phyloP scores from a whole-genome alignment of 2,113 vertebrate genomes.

The Copsychus sechellarum region DNA sequence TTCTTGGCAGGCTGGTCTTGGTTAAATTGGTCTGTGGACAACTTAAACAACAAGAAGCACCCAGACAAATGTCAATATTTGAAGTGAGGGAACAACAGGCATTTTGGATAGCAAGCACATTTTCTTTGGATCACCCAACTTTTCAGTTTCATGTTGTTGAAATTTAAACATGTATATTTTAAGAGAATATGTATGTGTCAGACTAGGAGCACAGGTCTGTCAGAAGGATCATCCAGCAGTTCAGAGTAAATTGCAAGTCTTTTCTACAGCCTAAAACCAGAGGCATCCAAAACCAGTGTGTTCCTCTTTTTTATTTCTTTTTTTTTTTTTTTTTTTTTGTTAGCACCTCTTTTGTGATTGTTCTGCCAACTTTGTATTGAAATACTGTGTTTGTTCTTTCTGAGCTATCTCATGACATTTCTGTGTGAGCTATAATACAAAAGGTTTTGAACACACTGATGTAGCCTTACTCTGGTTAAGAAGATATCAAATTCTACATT shows the following conservation, averaged over 20 bases:
- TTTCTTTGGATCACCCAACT: slow-evolving; percentile 71
- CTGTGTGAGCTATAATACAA: not conserved
- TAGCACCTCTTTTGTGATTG: not conserved
- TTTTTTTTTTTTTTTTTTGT: not conserved
- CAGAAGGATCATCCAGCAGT: not conserved
- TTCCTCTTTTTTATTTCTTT: not conserved
- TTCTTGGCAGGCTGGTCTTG: slow-evolving; percentile 32
- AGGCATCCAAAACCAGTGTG: not conserved
- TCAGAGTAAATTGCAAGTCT: not conserved
- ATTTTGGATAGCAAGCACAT: slow-evolving; percentile 67
- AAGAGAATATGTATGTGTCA: not conserved
- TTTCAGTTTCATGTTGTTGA: slow-evolving; percentile 42
- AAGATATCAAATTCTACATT: not conserved
- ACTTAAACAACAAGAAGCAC: slow-evolving; percentile 72
- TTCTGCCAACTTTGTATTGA: not conserved
- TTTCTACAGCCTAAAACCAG: not conserved
- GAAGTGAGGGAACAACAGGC: slow-evolving; percentile 61
- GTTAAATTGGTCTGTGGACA: slow-evolving; percentile 67
- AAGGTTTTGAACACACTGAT: not conserved
- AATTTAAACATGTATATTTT: slow-evolving; percentile 34
- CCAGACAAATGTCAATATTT: slow-evolving; percentile 77
- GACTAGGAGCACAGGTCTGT: not conserved
- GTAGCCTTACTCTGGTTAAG: not conserved
- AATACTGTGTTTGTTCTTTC: not conserved
- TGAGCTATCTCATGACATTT: not conserved